Evolutionary conservation across 2,797 vertebrate species (phyloP).

Genomic region (Gadopsis marmoratus): DNA sequence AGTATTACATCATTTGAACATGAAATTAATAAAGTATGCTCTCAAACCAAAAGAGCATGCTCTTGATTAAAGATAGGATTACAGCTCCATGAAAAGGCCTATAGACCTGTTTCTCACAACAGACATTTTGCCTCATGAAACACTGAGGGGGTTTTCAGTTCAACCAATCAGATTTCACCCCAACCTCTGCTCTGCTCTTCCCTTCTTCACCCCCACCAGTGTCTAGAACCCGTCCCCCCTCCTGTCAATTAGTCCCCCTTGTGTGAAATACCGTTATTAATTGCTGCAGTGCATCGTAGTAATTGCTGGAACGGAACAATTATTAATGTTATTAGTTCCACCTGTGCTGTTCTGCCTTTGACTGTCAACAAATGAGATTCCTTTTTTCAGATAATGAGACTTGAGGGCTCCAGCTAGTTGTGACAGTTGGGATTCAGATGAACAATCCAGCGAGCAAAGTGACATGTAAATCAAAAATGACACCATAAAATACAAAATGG

Average conservation of each 20-base stretch:
- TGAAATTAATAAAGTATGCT: too few relatives aligned
- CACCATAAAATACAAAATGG: background rate
- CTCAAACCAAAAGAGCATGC: too few relatives aligned
- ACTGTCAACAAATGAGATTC: background rate
- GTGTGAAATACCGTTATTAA: background rate
- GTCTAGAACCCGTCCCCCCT: background rate
- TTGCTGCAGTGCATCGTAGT: background rate
- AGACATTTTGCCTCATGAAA: background rate
- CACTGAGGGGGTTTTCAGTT: background rate
- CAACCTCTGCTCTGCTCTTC: background rate
- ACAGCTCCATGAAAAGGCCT: background rate
- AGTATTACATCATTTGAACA: too few relatives aligned
- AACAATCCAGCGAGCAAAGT: background rate
- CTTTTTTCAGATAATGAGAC: background rate
- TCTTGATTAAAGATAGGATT: too few relatives aligned
- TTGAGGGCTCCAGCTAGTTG: background rate
- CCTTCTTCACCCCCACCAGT: background rate
- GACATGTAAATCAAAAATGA: background rate
- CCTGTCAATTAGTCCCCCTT: background rate
- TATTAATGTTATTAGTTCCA: constrained; percentile 4
- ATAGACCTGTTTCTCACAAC: background rate
- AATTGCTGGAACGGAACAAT: background rate
- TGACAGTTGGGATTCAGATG: background rate
- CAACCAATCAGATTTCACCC: background rate
- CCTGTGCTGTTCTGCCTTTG: background rate